Percentiles rank a stretch among this genome's conserved stretches.
Evolutionary conservation across 2,113 vertebrate species (phyloP).

Genomic region (Cygnus atratus): DNA sequence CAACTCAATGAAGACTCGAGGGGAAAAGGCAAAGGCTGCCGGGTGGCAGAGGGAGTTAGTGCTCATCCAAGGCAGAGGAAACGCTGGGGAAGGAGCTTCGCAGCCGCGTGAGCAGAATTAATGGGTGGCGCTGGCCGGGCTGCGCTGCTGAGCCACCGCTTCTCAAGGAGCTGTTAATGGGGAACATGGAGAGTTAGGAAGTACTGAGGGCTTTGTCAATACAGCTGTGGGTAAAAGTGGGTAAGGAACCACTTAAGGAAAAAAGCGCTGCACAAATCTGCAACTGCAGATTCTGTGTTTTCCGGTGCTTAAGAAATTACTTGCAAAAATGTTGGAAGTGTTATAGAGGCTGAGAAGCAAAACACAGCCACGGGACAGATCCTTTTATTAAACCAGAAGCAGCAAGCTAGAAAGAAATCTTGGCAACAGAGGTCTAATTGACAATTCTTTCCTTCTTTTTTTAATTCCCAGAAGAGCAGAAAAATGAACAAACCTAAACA

Average conservation of each 20-base stretch:
- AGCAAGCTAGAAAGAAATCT: neutral
- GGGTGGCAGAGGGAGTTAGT: neutral
- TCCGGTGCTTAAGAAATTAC: constrained; percentile 54
- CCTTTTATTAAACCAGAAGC: neutral
- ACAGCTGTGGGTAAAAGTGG: constrained; percentile 54
- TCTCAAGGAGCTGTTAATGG: constrained; percentile 45
- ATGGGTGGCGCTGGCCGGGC: neutral
- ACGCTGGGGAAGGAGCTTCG: neutral
- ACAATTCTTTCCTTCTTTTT: neutral
- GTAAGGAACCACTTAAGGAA: constrained; percentile 44
- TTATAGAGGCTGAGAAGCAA: constrained; percentile 11
- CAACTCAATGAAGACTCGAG: neutral
- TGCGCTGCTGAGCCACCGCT: constrained; percentile 12
- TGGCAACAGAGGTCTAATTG: neutral
- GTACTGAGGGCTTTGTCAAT: constrained; percentile 56
- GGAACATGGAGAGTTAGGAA: constrained; percentile 32
- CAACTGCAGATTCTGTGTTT: constrained; percentile 24
- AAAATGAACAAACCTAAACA: neutral
- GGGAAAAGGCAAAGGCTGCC: neutral
- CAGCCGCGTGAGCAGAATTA: constrained; percentile 33
- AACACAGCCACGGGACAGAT: neutral
- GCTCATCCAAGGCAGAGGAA: neutral
- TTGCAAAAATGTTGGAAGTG: constrained; percentile 48
- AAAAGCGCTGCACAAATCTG: constrained; percentile 32
- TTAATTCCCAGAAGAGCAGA: neutral